phyloP scores from a whole-genome alignment of 2,888 invertebrate genomes.

The Campoletis raptor region DNA sequence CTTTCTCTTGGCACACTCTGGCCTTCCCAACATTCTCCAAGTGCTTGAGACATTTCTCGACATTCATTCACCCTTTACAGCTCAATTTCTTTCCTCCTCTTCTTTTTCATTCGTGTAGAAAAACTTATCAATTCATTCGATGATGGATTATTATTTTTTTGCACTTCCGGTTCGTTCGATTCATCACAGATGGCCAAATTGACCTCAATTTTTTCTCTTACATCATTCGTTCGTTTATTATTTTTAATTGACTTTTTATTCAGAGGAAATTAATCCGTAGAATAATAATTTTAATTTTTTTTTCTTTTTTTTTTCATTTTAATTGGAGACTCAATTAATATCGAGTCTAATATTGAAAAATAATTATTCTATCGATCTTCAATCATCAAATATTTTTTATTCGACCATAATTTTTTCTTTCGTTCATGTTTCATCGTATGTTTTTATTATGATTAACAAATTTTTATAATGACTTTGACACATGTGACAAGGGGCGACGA shows the following conservation, averaged over 20 bases:
- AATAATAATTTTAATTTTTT: not conserved
- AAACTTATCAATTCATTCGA: conserved; percentile 32
- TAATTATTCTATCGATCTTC: not conserved
- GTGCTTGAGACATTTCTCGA: conserved; percentile 34
- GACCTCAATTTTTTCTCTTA: not conserved
- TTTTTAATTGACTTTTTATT: not conserved
- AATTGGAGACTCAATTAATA: not conserved
- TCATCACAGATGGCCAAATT: not conserved
- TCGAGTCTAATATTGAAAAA: not conserved
- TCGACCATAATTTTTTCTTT: not conserved
- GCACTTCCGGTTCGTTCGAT: conserved; percentile 27
- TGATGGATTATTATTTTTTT: conserved; percentile 32
- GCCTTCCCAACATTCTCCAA: conserved; percentile 34
- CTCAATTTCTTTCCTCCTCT: conserved; percentile 32
- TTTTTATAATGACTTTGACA: not conserved
- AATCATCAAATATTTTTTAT: not conserved
- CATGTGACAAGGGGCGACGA: not conserved
- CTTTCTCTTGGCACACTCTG: conserved; percentile 35
- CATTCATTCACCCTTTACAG: conserved; percentile 45
- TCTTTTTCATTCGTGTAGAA: not conserved
- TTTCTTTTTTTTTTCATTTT: not conserved
- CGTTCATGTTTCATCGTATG: too few species aligned
- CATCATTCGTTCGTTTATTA: not conserved
- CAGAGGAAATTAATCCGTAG: not conserved
- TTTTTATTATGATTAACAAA: not conserved